Base-by-base conservation (phyloP, 2,797 vertebrate genomes). In the Ciconia nigra region DNA sequence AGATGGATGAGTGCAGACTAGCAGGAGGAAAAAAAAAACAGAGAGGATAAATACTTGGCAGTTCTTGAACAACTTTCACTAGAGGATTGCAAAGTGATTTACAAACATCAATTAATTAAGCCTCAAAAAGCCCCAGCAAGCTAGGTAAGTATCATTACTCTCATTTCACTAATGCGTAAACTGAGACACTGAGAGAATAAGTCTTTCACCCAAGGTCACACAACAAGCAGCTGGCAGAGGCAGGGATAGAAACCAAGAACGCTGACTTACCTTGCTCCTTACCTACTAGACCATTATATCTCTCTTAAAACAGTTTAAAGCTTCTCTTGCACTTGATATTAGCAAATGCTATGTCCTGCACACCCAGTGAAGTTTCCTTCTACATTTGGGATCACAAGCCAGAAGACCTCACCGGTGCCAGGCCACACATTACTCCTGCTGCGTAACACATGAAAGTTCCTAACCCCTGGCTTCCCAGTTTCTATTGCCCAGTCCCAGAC, bases 81-180 rank as follows among this genome's bases (percentile, higher is more conserved):
- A 63, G 74, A 93, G 86, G 83, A 95, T 96, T 52, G 0, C 76
- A 82, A 92, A 96, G 95, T 95, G 96, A 96, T 96, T 96, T 96
- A 96, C 95, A 96, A 95, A 95, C 89, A 93, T 89, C 94, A 96
- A 93, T 97, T 97, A 97, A 96, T 97, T 97, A 97, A 96, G 93
- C 65, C 90, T 89, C 93, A 69, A 81, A 97, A 92, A 95, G 82
- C 89, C 65, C 84, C 95, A 88, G 49, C 2, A 66, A 93, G 90
- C 92, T 83, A 95, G 96, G 94, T 93, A 85, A 94, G 95, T 96
- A 93, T 95, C 94, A 93, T 96, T 96, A 97, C 87, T 92, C 94
- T 96, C 84, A 96, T 94, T 97, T 95, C 96, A 86, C 93, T 97
- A 96, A 97, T 95, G 96, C 0, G 87, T 91, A 96, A 96, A 79